Evolutionary conservation across 2,797 vertebrate genomes (phyloP), one percentile per base, ranked within the genome.

Genomic region (Buceros bicornis): DNA sequence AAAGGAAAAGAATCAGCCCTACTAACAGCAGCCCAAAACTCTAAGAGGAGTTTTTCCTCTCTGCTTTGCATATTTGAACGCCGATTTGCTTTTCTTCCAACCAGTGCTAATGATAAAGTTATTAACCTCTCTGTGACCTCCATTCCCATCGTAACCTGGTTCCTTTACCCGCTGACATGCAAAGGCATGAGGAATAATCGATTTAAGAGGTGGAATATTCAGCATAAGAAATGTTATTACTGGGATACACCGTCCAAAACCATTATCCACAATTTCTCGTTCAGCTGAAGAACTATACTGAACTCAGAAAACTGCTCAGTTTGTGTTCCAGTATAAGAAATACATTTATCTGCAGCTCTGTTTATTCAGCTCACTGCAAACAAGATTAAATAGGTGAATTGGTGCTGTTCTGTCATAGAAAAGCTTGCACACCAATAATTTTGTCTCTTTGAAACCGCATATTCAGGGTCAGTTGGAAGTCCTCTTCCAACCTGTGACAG

Each of bases 61-160:
- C 83, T 79, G 5, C 33, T 74, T 69, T 93, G 87, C 40, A 86
- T 86, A 54, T 51, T 82, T 74, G 56, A 93, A 67, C 33, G 53
- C 53, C 53, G 48, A 94, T 94, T 97, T 93, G 51, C 60, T 93
- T 96, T 89, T 86, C 72, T 92, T 42, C 16, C 51, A 92, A 48
- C n/a, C 74, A 82, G 91, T 35, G 76, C 37, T 96, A 92, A 96
- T 79, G 89, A 80, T 22, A 72, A 95, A 62, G 16, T 83, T 88
- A 65, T 58, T 96, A 86, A 96, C 76, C 88, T 95, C 94, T 90
- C 87, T 51, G 19, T 96, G 95, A 97, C 95, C 96, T 97, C 94
- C 58, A 93, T 80, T 87, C 93, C 84, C 91, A 82, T 94, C 35
- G 54, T 47, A 66, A 72, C 47, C 56, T 42, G 43, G 28, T 81